Percentiles rank a stretch among this genome's conserved stretches.
phyloP scores from a whole-genome alignment of 2,888 invertebrate species.

The Agonopterix arenella region DNA sequence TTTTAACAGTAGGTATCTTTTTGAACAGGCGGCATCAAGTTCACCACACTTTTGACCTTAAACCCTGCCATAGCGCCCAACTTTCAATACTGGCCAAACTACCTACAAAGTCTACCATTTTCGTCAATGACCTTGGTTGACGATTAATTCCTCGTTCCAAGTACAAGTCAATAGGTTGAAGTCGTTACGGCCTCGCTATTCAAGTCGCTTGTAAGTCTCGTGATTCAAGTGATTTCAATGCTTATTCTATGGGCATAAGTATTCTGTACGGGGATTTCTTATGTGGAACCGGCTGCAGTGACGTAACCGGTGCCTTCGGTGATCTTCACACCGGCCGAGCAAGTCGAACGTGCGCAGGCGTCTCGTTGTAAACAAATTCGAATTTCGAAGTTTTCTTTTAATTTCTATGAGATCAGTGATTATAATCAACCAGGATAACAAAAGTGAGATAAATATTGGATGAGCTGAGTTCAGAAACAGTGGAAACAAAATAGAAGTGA shows the following conservation, averaged over 20 bases:
- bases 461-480: too few relatives aligned
- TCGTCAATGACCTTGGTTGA: slow-evolving; percentile 10
- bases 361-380: slow-evolving; percentile 10
- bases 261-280: too few relatives aligned
- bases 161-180: slow-evolving; percentile 43
- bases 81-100: too few relatives aligned
- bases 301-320: slow-evolving; percentile 27
- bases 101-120: background rate
- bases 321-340: slow-evolving; percentile 41
- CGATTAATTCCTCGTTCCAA: slow-evolving; percentile 44
- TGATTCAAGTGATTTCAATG: too few relatives aligned
- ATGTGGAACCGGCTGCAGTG: slow-evolving; percentile 32
- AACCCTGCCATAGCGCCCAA: too few relatives aligned
- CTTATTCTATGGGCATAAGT: too few relatives aligned
- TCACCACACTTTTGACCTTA: too few relatives aligned
- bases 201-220: slow-evolving; percentile 9
- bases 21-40: too few relatives aligned
- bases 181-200: slow-evolving; percentile 39
- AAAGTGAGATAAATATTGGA: too few relatives aligned
- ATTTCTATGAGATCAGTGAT: too few relatives aligned
- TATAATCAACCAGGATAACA: too few relatives aligned
- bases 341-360: slow-evolving; percentile 42
- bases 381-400: background rate
- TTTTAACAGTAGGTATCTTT: background rate
- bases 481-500: too few relatives aligned